Conservation (phyloP, 2,888 invertebrate species). For the Kryphioiulus occultus region DNA sequence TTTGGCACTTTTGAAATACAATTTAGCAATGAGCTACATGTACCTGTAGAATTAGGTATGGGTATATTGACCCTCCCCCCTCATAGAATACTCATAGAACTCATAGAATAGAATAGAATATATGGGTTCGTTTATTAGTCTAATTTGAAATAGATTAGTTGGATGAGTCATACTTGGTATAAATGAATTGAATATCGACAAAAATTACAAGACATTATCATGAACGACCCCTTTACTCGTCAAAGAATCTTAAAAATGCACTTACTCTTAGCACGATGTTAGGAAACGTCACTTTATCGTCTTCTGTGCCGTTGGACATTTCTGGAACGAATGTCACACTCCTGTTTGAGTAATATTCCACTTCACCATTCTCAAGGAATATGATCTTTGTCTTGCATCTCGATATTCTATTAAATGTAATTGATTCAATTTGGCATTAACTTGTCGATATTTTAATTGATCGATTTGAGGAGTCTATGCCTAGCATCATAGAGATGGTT, state of each 20-base stretch:
- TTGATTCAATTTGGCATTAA: too few relatives aligned
- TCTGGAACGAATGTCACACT: neutral
- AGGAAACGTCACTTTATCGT: neutral
- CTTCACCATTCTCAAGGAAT: neutral
- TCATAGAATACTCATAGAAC: too few relatives aligned
- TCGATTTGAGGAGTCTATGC: too few relatives aligned
- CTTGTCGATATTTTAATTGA: too few relatives aligned
- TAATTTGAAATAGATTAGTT: too few relatives aligned
- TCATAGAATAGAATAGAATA: too few relatives aligned
- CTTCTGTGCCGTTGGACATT: conserved; percentile 37
- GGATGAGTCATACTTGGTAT: neutral
- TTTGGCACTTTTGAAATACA: too few relatives aligned
- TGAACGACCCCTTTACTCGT: neutral
- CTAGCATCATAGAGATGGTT: too few relatives aligned
- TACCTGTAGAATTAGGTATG: too few relatives aligned
- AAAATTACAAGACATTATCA: neutral
- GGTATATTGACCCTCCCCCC: too few relatives aligned
- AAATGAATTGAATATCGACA: neutral
- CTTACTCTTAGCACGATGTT: conserved; percentile 18
- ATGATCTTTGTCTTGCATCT: neutral
- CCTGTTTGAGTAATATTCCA: neutral
- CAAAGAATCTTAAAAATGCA: neutral
- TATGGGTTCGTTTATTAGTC: too few relatives aligned
- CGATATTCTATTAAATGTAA: neutral
- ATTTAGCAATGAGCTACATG: too few relatives aligned